These are phyloP conservation scores for Leptopilina clavipes DNA, from an alignment of 1,140 invertebrate species.

Conservation along the genomic window DNA sequence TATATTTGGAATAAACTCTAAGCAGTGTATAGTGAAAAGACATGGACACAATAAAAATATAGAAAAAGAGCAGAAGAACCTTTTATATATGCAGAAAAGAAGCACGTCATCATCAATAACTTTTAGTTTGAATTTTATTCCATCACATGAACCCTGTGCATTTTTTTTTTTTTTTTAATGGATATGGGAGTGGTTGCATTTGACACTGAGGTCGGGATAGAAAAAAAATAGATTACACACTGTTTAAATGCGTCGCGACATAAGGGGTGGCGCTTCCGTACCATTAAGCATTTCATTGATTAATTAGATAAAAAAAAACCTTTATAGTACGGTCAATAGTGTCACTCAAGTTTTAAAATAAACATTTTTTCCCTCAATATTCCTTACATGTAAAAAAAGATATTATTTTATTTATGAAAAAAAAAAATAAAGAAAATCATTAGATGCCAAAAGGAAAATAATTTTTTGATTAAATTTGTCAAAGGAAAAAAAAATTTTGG, in stretches of 20 bases:
- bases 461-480: no score
- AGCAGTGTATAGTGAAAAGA: not conserved
- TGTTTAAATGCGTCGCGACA: conserved; percentile 24
- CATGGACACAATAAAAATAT: not conserved
- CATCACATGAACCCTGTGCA: not conserved
- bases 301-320: conserved; percentile 13
- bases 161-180: conserved; percentile 28
- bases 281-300: conserved; percentile 14
- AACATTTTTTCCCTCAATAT: not conserved
- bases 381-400: not conserved
- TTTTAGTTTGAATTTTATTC: not conserved
- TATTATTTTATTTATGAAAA: not conserved
- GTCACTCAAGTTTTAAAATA: not conserved
- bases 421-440: no score
- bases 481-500: not conserved
- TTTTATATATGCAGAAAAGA: not conserved
- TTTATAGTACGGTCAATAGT: not conserved
- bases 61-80: not conserved
- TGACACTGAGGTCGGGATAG: not conserved
- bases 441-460: no score
- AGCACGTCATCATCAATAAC: not conserved
- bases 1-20: not conserved
- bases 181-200: conserved; percentile 26
- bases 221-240: conserved; percentile 18
- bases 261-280: conserved; percentile 2